phyloP scores from a whole-genome alignment of 2,797 vertebrate species.

The Amphiprion clarkii region DNA sequence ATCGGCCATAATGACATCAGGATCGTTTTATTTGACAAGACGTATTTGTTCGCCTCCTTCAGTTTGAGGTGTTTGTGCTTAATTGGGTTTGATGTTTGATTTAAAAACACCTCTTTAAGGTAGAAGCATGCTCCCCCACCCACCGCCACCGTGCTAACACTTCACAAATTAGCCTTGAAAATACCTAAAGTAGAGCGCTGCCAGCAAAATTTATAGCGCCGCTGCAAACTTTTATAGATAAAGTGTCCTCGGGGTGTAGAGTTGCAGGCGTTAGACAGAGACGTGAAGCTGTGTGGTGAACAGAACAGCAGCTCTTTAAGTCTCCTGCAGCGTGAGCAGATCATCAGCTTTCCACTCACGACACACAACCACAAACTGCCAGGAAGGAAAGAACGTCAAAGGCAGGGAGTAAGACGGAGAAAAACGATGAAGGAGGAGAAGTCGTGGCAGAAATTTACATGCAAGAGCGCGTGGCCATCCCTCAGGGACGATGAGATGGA shows the following conservation, averaged over 20 bases:
- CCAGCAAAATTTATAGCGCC: constrained; percentile 18
- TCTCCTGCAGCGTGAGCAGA: constrained; percentile 12
- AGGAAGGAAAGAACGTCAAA: too few relatives aligned
- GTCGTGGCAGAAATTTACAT: background rate
- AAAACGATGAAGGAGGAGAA: background rate
- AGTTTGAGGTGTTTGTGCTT: background rate
- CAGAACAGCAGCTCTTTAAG: background rate
- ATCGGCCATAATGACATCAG: background rate
- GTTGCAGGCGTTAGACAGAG: background rate
- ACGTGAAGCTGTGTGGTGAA: background rate
- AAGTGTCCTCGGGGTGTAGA: background rate
- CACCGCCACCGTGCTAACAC: background rate
- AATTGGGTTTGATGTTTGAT: constrained; percentile 10
- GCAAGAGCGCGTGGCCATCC: background rate
- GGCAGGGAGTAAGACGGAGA: background rate
- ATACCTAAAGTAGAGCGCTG: background rate
- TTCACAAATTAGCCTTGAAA: constrained; percentile 37
- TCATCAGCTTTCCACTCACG: constrained; percentile 22
- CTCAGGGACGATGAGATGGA: constrained; percentile 27
- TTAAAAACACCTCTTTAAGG: background rate
- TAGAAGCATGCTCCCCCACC: too few relatives aligned
- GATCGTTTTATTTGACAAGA: background rate
- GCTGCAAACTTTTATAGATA: constrained; percentile 5
- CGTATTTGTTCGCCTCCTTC: background rate
- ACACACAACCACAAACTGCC: constrained; percentile 7